A percentile compares a stretch with the other conserved stretches of the same genome.
Conservation (phyloP, 2,797 vertebrate genomes). For the Coendou prehensilis region DNA sequence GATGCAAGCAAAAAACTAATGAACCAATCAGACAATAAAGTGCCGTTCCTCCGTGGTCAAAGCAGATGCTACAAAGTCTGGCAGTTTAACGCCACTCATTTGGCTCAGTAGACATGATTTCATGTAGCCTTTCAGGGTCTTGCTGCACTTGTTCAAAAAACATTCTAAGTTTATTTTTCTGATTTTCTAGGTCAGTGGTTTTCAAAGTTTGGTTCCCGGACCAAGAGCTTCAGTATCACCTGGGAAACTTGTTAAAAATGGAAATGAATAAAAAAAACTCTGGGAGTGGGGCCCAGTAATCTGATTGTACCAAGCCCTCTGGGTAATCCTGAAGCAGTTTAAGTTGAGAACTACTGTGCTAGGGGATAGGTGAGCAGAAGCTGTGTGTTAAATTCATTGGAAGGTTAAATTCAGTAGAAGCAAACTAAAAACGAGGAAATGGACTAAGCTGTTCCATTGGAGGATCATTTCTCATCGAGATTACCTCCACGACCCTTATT, state of each 20-base stretch:
- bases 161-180: not conserved
- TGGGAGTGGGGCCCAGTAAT: not conserved
- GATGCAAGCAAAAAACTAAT: not conserved
- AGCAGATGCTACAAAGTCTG: too few species aligned
- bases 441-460: not conserved
- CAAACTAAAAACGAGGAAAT: not conserved
- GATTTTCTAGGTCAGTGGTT: conserved; percentile 45
- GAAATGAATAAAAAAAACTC: not conserved
- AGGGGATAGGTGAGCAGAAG: not conserved
- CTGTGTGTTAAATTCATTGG: not conserved
- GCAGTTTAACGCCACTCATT: too few species aligned
- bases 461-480: not conserved
- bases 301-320: not conserved
- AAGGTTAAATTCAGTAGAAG: not conserved
- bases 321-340: not conserved
- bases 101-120: not conserved
- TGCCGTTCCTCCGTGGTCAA: not conserved
- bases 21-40: not conserved
- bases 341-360: not conserved
- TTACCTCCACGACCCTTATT: not conserved
- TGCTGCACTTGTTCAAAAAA: not conserved
- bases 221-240: not conserved
- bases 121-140: not conserved
- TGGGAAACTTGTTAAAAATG: conserved; percentile 39
- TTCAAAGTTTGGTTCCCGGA: not conserved